A percentile compares a stretch with the other conserved stretches of the same genome.
Evolutionary conservation across 2,113 vertebrate species (phyloP).

Genomic region (Syrmaticus mikado): DNA sequence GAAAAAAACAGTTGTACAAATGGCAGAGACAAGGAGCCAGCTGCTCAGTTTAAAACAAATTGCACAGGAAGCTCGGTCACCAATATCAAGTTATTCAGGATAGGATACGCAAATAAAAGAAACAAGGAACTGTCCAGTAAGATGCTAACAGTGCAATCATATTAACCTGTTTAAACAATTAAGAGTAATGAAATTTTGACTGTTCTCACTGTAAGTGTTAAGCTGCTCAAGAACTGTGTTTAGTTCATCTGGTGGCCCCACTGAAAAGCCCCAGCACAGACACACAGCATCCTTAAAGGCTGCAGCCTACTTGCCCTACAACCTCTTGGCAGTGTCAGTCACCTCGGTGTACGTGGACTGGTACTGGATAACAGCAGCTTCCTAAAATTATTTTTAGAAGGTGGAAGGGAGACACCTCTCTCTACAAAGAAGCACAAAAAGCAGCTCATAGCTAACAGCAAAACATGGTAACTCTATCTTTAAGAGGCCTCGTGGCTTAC

Average conservation of each 20-base stretch:
- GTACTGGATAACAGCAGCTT: background rate
- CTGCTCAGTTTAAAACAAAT: background rate
- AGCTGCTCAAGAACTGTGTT: background rate
- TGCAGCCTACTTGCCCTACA: background rate
- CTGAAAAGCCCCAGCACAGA: background rate
- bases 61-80: background rate
- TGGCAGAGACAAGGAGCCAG: background rate
- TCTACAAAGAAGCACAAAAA: background rate
- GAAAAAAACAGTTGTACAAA: background rate
- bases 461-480: background rate
- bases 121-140: background rate
- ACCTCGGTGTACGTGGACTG: background rate
- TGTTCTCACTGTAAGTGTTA: background rate
- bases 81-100: background rate
- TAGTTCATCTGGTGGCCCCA: background rate
- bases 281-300: background rate
- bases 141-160: background rate
- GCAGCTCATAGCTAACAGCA: background rate
- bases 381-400: background rate
- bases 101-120: background rate
- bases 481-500: background rate
- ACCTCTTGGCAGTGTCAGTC: background rate
- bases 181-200: slow-evolving; percentile 9
- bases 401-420: background rate
- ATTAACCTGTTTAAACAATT: background rate